Conservation (phyloP, 64 coral and sea anemone genomes). For the Montipora cactus region DNA sequence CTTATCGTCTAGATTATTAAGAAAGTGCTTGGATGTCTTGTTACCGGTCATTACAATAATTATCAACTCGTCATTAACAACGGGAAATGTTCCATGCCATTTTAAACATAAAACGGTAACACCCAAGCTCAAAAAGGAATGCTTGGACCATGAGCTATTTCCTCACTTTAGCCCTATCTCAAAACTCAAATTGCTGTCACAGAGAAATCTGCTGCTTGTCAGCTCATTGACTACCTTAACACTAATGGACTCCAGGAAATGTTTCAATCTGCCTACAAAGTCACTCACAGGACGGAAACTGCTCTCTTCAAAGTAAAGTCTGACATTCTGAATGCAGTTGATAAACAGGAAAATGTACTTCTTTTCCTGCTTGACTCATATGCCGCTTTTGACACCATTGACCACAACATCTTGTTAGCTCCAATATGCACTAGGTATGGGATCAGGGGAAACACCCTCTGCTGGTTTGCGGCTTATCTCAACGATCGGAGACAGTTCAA, state of each 20-base stretch:
- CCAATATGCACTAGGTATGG: neutral
- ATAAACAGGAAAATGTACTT: constrained; percentile 23
- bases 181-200: constrained; percentile 43
- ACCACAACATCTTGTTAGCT: neutral
- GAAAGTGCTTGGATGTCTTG: constrained; percentile 21
- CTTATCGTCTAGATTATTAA: neutral
- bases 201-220: constrained; percentile 42
- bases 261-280: constrained; percentile 42
- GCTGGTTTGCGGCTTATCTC: constrained; percentile 29
- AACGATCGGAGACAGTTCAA: constrained; percentile 4
- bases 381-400: constrained; percentile 47
- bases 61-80: constrained; percentile 20
- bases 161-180: constrained; percentile 44
- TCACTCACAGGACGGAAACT: constrained; percentile 47
- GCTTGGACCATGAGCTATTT: constrained; percentile 1
- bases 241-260: constrained; percentile 23
- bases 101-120: constrained; percentile 45
- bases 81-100: neutral
- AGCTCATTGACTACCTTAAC: constrained; percentile 41
- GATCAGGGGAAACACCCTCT: constrained; percentile 12
- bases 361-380: constrained; percentile 7
- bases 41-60: constrained; percentile 45
- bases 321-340: constrained; percentile 13
- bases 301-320: constrained; percentile 41
- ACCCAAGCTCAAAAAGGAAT: constrained; percentile 60